These are phyloP conservation scores for Cydia splendana DNA, from an alignment of 1,140 invertebrate species.

Conservation along the genomic window DNA sequence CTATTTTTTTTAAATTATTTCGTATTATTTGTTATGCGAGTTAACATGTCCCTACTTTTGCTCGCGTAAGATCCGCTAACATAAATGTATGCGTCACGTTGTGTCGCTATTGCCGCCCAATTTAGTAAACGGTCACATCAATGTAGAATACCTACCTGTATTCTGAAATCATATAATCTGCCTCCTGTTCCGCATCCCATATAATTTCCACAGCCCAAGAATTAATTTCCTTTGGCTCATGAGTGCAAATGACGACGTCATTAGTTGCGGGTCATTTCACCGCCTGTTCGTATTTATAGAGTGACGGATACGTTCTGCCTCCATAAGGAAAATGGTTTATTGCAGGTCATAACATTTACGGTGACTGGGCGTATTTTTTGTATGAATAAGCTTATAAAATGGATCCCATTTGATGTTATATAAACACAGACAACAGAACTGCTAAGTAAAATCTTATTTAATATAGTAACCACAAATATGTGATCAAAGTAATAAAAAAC, in stretches of 20 bases:
- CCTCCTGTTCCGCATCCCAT: background rate
- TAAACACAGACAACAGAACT: background rate
- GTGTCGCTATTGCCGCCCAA: too few species aligned
- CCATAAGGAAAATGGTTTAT: slow-evolving; percentile 23
- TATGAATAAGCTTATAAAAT: background rate
- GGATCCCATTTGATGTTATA: background rate
- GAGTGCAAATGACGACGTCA: slow-evolving; percentile 30
- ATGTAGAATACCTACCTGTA: background rate
- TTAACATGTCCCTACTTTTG: too few species aligned
- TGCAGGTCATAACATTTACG: slow-evolving; percentile 19
- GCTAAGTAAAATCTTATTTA: background rate
- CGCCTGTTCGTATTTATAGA: slow-evolving; percentile 20
- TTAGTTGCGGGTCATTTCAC: slow-evolving; percentile 29
- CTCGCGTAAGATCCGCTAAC: too few species aligned
- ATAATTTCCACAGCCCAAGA: slow-evolving; percentile 17
- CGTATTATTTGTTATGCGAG: too few species aligned
- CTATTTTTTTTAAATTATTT: background rate
- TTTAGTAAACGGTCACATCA: background rate
- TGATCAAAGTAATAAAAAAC: too few species aligned
- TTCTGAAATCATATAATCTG: background rate
- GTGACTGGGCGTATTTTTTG: background rate
- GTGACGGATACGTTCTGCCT: background rate
- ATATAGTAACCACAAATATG: too few species aligned
- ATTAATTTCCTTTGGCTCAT: slow-evolving; percentile 23
- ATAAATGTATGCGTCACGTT: too few species aligned